Conservation (phyloP, 2,113 vertebrate species). For the Eidolon helvum region DNA sequence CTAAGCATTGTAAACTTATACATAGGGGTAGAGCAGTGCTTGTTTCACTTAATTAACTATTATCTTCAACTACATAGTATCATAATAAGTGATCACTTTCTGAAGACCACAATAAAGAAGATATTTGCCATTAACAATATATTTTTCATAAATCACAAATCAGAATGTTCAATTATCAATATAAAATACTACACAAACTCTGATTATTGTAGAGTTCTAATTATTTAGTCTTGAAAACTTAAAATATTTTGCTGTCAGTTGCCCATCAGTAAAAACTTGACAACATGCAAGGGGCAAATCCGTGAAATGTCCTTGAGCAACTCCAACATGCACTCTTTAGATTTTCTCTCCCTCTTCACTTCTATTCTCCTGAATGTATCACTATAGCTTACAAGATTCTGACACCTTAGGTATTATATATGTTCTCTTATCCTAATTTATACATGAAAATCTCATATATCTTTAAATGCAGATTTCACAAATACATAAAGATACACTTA, state of each 20-base stretch:
- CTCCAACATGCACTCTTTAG: background rate
- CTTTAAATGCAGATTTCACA: conserved; percentile 33
- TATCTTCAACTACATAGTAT: background rate
- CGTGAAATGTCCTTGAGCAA: background rate
- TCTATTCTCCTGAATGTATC: background rate
- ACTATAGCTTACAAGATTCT: background rate
- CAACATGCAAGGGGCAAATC: background rate
- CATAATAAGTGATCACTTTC: background rate
- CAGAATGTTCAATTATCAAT: background rate
- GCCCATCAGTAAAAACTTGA: background rate
- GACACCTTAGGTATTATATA: background rate
- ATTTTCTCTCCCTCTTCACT: background rate
- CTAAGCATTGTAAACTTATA: background rate
- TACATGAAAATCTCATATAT: background rate
- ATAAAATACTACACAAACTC: background rate
- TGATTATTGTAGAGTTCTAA: background rate
- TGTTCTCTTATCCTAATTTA: conserved; percentile 29
- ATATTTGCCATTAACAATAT: background rate
- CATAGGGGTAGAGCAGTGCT: background rate
- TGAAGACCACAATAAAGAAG: background rate
- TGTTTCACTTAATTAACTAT: background rate
- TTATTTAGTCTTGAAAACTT: background rate
- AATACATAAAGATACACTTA: background rate
- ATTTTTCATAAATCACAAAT: background rate
- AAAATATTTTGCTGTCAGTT: background rate